Base-by-base conservation (phyloP, 2,797 vertebrate species). In the Hozukius guyotensis region DNA sequence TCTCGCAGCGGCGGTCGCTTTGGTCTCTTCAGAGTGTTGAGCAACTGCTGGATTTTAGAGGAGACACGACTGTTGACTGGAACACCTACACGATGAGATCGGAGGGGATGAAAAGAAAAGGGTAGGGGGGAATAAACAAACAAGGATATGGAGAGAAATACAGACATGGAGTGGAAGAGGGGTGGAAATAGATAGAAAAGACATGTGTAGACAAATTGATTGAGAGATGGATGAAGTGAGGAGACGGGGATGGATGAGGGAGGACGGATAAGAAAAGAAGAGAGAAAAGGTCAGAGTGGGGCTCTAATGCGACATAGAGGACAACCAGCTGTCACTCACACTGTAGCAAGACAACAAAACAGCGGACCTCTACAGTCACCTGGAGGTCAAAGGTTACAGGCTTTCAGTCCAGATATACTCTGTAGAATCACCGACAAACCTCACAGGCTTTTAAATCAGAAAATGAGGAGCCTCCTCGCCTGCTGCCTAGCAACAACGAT, bases 31-130 rank as follows among this genome's bases (percentile, higher is more conserved):
- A 99, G 95, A 18, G 98, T 99, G 88, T 99, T 98, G 27, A 99
- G 96, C 81, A 99, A 96, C 93, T 99, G 98, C 93, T 99, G 98
- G 94, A 99, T 99, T 94, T 98, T 99, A 80, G 97, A 99, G 76
- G 98, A 99, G 77, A 99, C 98, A 72, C 98, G 97, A 93, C 98
- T 98, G 94, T 96, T 98, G 90, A 98, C 98, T 8, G 98, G 97
- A 75, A 99, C 97, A 87, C 98, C 98, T 99, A 93, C 13, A 90
- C 83, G 87, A 84, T 87, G 76, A 85, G 52, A 87, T 77, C 53
- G 59, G 77, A 85, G 65, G 72, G 76, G 64, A 74, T 72, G 77
- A 80, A 77, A 87, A 82, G 53, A 60, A 81, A 82, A 80, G 55
- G 27, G 60, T 32, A 2, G 64, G 55, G 18, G 12, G 29, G 49